Evolutionary conservation across 1,140 invertebrate genomes (phyloP), one percentile per base, ranked within the genome.

Genomic region (Drusus annulatus): DNA sequence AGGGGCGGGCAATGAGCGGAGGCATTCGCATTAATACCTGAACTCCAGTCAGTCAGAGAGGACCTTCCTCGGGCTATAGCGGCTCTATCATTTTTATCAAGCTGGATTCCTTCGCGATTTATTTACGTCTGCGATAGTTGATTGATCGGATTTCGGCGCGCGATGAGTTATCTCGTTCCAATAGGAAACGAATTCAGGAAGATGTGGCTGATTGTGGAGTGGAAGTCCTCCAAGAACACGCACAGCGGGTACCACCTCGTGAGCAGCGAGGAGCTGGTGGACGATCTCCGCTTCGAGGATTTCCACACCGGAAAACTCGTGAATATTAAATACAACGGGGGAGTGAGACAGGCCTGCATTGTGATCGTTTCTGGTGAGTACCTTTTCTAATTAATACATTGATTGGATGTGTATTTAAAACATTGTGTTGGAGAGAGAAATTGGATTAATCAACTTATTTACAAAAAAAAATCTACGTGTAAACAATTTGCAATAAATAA

Each of bases 201-300:
- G 50, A 60, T 81, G 50, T 83, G 82, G 82, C 52, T 83, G 50
- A 81, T 81, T 10, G 78, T 83, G 31, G 82, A 83, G 31, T 83
- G 77, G 80, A 76, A 69, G 28, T 25, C 65, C 13, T 15, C 76
- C n/a, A 58, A 76, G 28, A 81, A 62, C 19, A 75, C 63, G 3
- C 69, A 77, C 54, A 78, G 63, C 17, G 54, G 63, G 16, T 83
- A 80, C 25, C 56, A n/a, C 23, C 71, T 83, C 8, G 62, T 81
- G n/a, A 77, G 76, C 65, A 78, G 58, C 17, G 63, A 78, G 6
- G 75, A 79, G 0, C 75, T 83, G 21, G 50, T 52, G 3, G 77
- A 81, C 19, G 60, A 60, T 56, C 65, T 76, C 13, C 56, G 73
- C 15, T 58, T 80, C 19, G 58, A 74, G 19, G 80, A 83, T 23